Percentiles rank a stretch among this genome's conserved stretches.
Conservation (phyloP, 2,888 invertebrate genomes). For the Eueremaeus valkanovi region DNA sequence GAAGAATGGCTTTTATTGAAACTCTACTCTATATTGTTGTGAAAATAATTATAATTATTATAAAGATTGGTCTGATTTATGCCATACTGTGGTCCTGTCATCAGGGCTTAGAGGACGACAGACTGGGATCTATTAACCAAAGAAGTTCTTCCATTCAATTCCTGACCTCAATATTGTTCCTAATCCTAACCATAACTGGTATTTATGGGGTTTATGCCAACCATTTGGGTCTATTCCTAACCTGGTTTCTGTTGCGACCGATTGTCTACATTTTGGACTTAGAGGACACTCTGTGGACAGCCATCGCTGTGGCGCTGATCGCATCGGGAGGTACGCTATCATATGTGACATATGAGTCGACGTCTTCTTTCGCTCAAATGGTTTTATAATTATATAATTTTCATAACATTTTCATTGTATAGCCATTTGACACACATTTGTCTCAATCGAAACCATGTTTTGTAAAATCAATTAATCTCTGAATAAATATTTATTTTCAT, state of each 20-base stretch:
- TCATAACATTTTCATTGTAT: too few species aligned
- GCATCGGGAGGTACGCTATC: conserved; percentile 34
- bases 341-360: conserved; percentile 28
- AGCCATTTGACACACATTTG: too few species aligned
- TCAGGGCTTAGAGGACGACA: conserved; percentile 34
- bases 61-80: conserved; percentile 10
- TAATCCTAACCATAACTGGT: conserved; percentile 4
- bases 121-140: conserved; percentile 32
- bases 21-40: background rate
- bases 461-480: too few species aligned
- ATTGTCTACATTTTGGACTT: conserved; percentile 34
- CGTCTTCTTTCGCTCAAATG: too few species aligned
- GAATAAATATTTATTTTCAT: too few species aligned
- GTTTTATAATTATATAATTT: too few species aligned
- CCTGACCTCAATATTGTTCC: conserved; percentile 20
- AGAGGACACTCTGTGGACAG: conserved; percentile 33
- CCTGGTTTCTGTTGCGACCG: conserved; percentile 34
- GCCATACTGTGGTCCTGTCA: conserved; percentile 33
- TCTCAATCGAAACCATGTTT: too few species aligned
- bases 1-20: background rate
- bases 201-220: conserved; percentile 27
- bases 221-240: conserved; percentile 37
- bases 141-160: background rate
- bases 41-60: background rate
- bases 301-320: conserved; percentile 31